A percentile compares a stretch with the other conserved stretches of the same genome.
Evolutionary conservation across 1,140 invertebrate species (phyloP).

Genomic region (Acyrthosiphon pisum): DNA sequence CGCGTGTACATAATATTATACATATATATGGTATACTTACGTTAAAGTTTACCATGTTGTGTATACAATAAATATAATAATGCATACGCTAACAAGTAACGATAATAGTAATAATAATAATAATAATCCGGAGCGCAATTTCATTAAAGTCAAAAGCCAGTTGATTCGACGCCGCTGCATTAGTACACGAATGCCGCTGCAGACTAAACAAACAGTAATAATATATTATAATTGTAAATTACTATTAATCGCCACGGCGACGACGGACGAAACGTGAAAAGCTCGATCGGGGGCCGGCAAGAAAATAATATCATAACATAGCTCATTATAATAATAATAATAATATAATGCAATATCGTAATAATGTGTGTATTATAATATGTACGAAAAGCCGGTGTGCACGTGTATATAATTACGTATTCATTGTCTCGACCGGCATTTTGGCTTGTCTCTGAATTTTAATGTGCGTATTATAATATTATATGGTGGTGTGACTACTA

Average conservation of each 20-base stretch:
- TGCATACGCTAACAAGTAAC: background rate
- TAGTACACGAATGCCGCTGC: background rate
- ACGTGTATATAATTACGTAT: background rate
- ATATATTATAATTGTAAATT: slow-evolving; percentile 36
- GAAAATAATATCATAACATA: background rate
- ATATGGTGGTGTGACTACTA: background rate
- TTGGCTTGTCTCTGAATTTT: background rate
- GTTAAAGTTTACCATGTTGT: background rate
- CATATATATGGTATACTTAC: background rate
- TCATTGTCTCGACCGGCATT: background rate
- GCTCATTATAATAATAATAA: no score
- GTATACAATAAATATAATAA: background rate
- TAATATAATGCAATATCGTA: background rate
- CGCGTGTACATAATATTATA: background rate
- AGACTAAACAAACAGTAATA: background rate
- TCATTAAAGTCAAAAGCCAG: background rate
- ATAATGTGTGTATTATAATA: no score
- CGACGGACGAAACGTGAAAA: no score
- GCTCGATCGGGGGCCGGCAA: background rate
- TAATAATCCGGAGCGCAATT: background rate
- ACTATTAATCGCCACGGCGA: background rate
- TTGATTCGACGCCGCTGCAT: background rate
- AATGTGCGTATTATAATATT: background rate
- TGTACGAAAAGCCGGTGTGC: background rate
- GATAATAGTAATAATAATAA: slow-evolving; percentile 13